phyloP scores from a whole-genome alignment of 2,113 vertebrate genomes.

The Caloenas nicobarica region DNA sequence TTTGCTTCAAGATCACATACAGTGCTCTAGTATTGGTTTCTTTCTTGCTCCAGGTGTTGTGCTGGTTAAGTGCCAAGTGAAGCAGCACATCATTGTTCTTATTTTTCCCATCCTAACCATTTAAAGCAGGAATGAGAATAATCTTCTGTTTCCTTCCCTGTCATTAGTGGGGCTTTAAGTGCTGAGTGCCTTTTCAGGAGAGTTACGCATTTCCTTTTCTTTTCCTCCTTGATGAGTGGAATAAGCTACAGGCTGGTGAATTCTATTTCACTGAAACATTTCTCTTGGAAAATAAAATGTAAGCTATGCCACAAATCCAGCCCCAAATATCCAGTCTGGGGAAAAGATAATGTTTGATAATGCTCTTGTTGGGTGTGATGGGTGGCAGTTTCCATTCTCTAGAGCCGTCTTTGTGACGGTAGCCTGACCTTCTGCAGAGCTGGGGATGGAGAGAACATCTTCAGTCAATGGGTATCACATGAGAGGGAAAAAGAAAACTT shows the following conservation, averaged over 20 bases:
- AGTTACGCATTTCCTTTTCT: conserved; percentile 24
- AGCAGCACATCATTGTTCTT: not conserved
- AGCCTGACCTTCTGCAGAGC: not conserved
- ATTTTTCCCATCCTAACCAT: not conserved
- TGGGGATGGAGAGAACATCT: not conserved
- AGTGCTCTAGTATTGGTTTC: not conserved
- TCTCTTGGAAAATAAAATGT: not conserved
- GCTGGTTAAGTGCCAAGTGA: not conserved
- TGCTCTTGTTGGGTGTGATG: not conserved
- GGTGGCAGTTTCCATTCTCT: not conserved
- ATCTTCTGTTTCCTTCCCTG: conserved; percentile 1
- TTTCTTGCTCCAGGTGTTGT: not conserved
- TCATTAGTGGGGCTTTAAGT: not conserved
- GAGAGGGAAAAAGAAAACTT: not conserved
- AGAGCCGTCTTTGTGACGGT: not conserved
- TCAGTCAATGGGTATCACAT: not conserved
- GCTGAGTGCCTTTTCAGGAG: not conserved
- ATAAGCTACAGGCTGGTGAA: not conserved
- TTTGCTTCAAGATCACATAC: not conserved
- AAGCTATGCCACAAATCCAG: not conserved
- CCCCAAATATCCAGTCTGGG: not conserved
- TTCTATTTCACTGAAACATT: not conserved
- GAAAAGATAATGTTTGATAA: not conserved
- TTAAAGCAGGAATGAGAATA: conserved; percentile 17
- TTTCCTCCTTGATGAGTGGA: not conserved